A percentile compares a stretch with the other conserved stretches of the same genome.
phyloP scores from a whole-genome alignment of 2,888 invertebrate species.

The Encarsia formosa region DNA sequence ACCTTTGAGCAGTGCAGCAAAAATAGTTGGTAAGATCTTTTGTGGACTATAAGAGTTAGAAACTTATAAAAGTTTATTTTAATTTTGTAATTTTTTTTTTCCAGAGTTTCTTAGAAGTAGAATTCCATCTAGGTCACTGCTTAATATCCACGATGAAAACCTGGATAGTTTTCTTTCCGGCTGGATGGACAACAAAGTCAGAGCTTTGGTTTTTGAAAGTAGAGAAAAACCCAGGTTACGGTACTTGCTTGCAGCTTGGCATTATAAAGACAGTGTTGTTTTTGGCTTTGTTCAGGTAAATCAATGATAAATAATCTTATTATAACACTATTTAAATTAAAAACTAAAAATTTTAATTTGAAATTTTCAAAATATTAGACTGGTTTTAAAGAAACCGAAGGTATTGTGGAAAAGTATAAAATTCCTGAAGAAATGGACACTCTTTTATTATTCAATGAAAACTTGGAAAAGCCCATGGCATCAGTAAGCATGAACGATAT shows the following conservation, averaged over 20 bases:
- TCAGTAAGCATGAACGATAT: slow-evolving; percentile 87
- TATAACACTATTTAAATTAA: background rate
- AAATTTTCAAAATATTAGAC: slow-evolving; percentile 54
- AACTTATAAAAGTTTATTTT: background rate
- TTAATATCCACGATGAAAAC: slow-evolving; percentile 66
- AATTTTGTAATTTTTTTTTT: slow-evolving; percentile 8
- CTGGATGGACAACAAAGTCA: slow-evolving; percentile 88
- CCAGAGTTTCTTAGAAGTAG: slow-evolving; percentile 82
- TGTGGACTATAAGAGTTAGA: slow-evolving; percentile 16
- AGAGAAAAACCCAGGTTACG: slow-evolving; percentile 72
- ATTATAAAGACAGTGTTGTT: slow-evolving; percentile 77
- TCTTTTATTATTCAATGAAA: slow-evolving; percentile 87
- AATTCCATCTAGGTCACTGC: slow-evolving; percentile 78
- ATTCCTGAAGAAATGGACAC: slow-evolving; percentile 72
- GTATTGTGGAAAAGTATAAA: slow-evolving; percentile 66
- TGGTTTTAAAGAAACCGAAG: slow-evolving; percentile 61
- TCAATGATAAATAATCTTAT: background rate
- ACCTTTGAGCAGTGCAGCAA: slow-evolving; percentile 71
- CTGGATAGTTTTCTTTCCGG: slow-evolving; percentile 76
- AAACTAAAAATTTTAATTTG: slow-evolving; percentile 2
- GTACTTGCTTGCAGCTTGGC: slow-evolving; percentile 84
- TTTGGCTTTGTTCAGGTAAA: slow-evolving; percentile 68
- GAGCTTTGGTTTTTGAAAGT: slow-evolving; percentile 84
- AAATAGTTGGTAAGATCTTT: slow-evolving; percentile 75
- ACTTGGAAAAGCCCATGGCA: slow-evolving; percentile 73